phyloP scores from a whole-genome alignment of 2,888 invertebrate species.

The Agrotis puta region DNA sequence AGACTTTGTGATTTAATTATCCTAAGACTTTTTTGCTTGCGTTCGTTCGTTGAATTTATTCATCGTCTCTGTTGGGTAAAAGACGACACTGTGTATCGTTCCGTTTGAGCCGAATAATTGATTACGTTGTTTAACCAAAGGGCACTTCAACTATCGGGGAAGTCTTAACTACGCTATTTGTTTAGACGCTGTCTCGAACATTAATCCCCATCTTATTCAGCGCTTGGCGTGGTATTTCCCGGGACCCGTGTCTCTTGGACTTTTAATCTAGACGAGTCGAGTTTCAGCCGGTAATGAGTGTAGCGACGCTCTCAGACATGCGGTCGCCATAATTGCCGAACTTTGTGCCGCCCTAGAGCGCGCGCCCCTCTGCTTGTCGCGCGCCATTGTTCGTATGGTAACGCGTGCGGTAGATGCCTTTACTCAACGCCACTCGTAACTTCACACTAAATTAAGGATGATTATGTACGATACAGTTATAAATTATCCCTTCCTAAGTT shows the following conservation, averaged over 20 bases:
- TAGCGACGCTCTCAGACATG: conserved; percentile 90
- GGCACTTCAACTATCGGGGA: conserved; percentile 71
- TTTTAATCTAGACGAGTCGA: conserved; percentile 89
- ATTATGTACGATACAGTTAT: conserved; percentile 63
- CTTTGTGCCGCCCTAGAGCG: conserved; percentile 84
- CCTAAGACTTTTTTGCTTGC: conserved; percentile 56
- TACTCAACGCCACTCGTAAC: conserved; percentile 74
- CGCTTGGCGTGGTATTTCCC: conserved; percentile 69
- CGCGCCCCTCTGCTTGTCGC: conserved; percentile 84
- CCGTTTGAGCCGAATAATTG: conserved; percentile 56
- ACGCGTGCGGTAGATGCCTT: conserved; percentile 83
- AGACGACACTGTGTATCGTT: conserved; percentile 37
- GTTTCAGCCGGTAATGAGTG: conserved; percentile 89
- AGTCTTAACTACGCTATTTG: conserved; percentile 74
- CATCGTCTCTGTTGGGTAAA: conserved; percentile 33
- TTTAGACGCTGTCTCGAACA: conserved; percentile 71
- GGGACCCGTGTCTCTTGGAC: conserved; percentile 81
- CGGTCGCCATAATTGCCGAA: conserved; percentile 91
- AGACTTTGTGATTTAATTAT: conserved; percentile 68
- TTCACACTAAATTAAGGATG: conserved; percentile 69
- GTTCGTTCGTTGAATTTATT: conserved; percentile 38
- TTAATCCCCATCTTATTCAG: conserved; percentile 75
- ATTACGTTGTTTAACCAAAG: conserved; percentile 69
- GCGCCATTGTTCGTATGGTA: conserved; percentile 87
- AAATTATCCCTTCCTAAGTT: conserved; percentile 54